Conservation (phyloP, 2,888 invertebrate species). For the Heteropelma amictum region DNA sequence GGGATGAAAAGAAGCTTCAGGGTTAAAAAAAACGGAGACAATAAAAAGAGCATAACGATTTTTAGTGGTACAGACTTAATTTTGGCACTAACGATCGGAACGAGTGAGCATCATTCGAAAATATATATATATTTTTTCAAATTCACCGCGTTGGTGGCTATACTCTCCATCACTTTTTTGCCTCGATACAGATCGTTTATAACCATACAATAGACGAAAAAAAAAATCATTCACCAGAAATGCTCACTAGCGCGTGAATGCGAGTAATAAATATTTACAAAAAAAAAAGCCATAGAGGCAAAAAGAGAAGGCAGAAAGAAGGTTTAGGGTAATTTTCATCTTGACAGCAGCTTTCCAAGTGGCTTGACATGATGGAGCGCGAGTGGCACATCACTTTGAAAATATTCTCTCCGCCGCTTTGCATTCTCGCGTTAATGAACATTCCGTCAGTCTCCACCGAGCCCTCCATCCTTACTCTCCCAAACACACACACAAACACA, state of each 20-base stretch:
- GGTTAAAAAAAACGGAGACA: no score
- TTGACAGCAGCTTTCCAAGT: constrained; percentile 37
- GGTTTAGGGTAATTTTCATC: constrained; percentile 31
- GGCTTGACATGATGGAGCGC: constrained; percentile 51
- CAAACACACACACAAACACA: background rate
- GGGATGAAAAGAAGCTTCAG: no score
- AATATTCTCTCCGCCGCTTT: constrained; percentile 50
- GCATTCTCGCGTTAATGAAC: constrained; percentile 57
- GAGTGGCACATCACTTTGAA: constrained; percentile 45
- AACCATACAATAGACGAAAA: background rate
- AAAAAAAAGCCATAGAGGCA: no score
- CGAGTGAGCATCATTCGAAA: no score
- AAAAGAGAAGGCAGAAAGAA: background rate
- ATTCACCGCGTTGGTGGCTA: no score
- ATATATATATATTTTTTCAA: no score
- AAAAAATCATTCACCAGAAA: background rate
- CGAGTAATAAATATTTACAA: constrained; percentile 18
- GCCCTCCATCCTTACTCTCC: constrained; percentile 31
- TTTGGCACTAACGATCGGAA: no score
- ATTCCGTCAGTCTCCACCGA: constrained; percentile 47
- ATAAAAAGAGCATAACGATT: no score
- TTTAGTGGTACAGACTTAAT: no score
- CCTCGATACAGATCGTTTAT: background rate
- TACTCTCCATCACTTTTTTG: no score
- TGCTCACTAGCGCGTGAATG: background rate